A percentile compares a stretch with the other conserved stretches of the same genome.
Conservation (phyloP, 2,113 vertebrate species). For the Lagopus leucura region DNA sequence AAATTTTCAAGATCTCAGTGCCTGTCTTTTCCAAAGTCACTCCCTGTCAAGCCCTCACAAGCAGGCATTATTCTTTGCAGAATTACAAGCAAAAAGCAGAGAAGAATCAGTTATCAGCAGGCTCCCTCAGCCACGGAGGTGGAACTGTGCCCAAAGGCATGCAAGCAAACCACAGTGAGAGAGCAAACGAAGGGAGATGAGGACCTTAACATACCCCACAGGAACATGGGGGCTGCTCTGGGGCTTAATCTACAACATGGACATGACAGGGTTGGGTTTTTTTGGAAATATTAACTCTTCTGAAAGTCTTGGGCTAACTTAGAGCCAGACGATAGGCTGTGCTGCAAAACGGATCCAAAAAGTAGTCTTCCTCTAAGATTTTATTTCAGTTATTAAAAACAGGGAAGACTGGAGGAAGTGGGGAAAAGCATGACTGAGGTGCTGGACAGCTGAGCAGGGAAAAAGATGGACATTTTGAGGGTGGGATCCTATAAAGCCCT, state of each 20-base stretch:
- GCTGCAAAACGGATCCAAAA: background rate
- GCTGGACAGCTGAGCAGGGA: background rate
- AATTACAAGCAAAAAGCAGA: background rate
- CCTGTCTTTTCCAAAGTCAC: background rate
- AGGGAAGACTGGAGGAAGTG: background rate
- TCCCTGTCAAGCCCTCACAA: background rate
- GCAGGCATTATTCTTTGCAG: background rate
- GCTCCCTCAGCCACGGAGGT: background rate
- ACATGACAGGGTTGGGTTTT: background rate
- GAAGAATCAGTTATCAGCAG: background rate
- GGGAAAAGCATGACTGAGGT: rapidly evolving
- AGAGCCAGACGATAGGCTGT: background rate
- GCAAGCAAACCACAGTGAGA: background rate
- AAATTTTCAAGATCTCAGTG: background rate
- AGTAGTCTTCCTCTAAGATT: background rate
- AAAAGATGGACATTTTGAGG: background rate
- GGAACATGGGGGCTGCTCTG: background rate
- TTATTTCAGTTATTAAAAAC: background rate
- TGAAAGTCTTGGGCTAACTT: background rate
- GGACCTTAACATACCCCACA: background rate
- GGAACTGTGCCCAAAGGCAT: background rate
- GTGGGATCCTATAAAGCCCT: background rate
- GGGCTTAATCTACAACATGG: background rate
- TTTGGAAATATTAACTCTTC: background rate
- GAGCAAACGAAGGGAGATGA: background rate